Percentiles rank a stretch among this genome's conserved stretches.
phyloP scores from a whole-genome alignment of 2,888 invertebrate species.

The Drosophila nigricruria region DNA sequence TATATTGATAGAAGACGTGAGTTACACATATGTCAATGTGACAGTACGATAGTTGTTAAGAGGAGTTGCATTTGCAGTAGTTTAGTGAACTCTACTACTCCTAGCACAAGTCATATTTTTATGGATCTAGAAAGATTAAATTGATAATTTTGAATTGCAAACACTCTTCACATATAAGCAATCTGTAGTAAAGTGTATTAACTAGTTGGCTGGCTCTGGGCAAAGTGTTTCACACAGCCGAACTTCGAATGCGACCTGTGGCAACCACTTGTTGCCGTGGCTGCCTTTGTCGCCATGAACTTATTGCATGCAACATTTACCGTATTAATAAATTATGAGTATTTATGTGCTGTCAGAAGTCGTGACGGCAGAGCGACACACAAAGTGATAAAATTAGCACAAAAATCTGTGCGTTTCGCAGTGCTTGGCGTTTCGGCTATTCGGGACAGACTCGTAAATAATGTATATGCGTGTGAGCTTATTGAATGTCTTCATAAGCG shows the following conservation, averaged over 20 bases:
- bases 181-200: constrained; percentile 29
- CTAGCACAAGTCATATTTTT: too few species aligned
- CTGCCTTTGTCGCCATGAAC: constrained; percentile 74
- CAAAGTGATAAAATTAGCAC: constrained; percentile 86
- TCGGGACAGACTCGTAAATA: constrained; percentile 58
- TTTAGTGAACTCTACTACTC: too few species aligned
- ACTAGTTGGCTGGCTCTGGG: constrained; percentile 8
- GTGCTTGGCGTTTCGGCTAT: constrained; percentile 54
- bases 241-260: constrained; percentile 51
- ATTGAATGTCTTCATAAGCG: constrained; percentile 81
- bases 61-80: too few species aligned
- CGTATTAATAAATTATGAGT: constrained; percentile 84
- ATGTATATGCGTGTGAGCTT: constrained; percentile 63
- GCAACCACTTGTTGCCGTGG: constrained; percentile 52
- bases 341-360: constrained; percentile 85
- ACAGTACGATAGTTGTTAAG: too few species aligned
- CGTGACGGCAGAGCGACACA: constrained; percentile 84
- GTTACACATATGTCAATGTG: too few species aligned
- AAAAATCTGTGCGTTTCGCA: constrained; percentile 78
- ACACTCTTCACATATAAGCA: background rate
- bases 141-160: too few species aligned
- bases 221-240: constrained; percentile 15
- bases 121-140: too few species aligned
- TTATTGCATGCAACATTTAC: constrained; percentile 83
- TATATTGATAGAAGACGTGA: too few species aligned